phyloP scores from a whole-genome alignment of 2,888 invertebrate genomes.

The Anaspis maculata region DNA sequence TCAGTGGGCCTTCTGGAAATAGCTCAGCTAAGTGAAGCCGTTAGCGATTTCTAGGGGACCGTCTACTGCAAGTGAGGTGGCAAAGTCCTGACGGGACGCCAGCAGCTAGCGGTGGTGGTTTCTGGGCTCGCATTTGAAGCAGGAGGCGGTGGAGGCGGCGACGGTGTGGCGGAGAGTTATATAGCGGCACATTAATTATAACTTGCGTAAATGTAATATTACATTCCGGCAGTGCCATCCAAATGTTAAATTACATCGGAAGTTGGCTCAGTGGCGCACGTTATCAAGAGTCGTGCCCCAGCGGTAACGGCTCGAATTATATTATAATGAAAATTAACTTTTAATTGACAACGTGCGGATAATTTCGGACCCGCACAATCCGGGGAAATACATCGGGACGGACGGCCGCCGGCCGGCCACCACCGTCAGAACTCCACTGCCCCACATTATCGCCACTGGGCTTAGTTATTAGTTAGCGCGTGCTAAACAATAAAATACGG shows the following conservation, averaged over 20 bases:
- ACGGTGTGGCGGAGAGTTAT: constrained; percentile 20
- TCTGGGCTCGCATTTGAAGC: constrained; percentile 9
- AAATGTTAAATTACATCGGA: constrained; percentile 38
- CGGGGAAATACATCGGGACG: too few species aligned
- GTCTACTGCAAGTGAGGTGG: too few species aligned
- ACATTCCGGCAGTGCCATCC: constrained; percentile 36
- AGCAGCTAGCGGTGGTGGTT: constrained; percentile 5
- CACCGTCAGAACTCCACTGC: too few species aligned
- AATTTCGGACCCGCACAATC: constrained; percentile 24
- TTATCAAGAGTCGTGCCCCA: constrained; percentile 28
- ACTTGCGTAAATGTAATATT: constrained; percentile 39
- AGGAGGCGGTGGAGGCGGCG: constrained; percentile 5
- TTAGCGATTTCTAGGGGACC: too few species aligned
- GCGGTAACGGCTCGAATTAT: constrained; percentile 29
- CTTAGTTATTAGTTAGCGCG: too few species aligned
- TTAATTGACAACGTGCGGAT: constrained; percentile 32
- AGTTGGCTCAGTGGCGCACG: constrained; percentile 31
- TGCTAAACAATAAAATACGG: too few species aligned
- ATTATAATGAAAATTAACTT: constrained; percentile 36
- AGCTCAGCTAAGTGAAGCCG: too few species aligned
- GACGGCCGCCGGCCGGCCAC: too few species aligned
- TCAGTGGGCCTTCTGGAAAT: too few species aligned
- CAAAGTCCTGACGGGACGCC: too few species aligned
- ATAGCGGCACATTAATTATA: constrained; percentile 36
- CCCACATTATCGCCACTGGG: too few species aligned